phyloP scores from a whole-genome alignment of 2,113 vertebrate genomes.

The Pelobates fuscus region DNA sequence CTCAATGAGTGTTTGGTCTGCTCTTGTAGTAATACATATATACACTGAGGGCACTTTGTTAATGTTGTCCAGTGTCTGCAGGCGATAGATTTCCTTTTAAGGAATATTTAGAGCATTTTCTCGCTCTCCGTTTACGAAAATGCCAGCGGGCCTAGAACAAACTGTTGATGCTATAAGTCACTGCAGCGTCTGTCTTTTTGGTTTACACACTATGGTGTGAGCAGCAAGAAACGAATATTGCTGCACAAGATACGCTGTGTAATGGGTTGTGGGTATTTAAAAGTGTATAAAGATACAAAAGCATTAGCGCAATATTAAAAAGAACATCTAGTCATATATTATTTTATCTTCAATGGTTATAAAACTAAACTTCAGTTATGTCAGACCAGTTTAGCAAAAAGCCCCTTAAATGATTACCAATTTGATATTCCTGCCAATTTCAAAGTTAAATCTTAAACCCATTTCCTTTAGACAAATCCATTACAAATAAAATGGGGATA shows the following conservation, averaged over 20 bases:
- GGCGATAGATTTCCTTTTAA: conserved; percentile 33
- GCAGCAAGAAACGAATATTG: background rate
- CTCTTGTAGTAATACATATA: conserved; percentile 24
- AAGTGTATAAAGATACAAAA: background rate
- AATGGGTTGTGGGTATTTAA: no score
- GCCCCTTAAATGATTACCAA: no score
- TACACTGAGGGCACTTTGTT: conserved; percentile 45
- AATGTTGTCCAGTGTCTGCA: conserved; percentile 18
- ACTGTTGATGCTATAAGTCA: conserved; percentile 35
- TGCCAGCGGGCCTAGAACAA: conserved; percentile 34
- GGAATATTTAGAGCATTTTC: conserved; percentile 43
- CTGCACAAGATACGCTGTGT: no score
- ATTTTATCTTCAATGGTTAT: no score
- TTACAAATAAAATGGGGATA: no score
- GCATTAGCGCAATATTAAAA: background rate
- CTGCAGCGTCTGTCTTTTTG: background rate
- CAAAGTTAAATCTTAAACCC: no score
- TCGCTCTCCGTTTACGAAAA: conserved; percentile 27
- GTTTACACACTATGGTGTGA: background rate
- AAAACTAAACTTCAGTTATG: no score
- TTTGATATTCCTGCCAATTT: no score
- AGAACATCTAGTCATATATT: no score
- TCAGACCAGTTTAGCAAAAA: no score
- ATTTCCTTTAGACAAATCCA: no score
- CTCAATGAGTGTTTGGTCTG: conserved; percentile 31